Base-by-base conservation (phyloP, 2,888 invertebrate species). In the Lagria hirta region DNA sequence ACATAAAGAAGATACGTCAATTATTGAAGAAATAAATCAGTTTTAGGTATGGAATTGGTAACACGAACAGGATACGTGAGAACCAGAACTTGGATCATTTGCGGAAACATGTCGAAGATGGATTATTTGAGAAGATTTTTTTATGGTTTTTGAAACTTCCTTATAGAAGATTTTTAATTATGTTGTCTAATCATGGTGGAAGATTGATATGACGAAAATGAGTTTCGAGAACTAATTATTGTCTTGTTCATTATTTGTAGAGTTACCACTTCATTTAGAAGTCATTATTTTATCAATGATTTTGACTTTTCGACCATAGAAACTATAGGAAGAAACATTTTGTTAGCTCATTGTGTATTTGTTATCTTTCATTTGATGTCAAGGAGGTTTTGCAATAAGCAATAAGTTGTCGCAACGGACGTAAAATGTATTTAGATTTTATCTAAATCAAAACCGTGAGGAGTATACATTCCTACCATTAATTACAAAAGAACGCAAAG, bases 1-100 rank as follows among this genome's bases (percentile, higher is more conserved):
- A 62, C 62, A 61, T 62, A 62, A 62, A 64, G 60, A 58, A 62
- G 58, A 56, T 52, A 59, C 56, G 64, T 64, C 64, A 64, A 62
- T 64, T 62, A 64, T 57, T 51, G 55, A 52, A 53, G 55, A 57
- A 58, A 52, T 60, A 58, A 60, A 62, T 62, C 61, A 58, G 59
- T 58, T 61, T 60, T 58, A 55, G 54, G 60, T 61, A 58, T 43
- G 55, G 54, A 51, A 51, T 54, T 52, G 48, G 51, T 49, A 45
- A 42, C 50, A 55, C 3, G 14, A 10, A 21, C 4, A 26, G 34
- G 40, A 48, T 58, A 60, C 62, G 61, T 61, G 61, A 64, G 62
- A 61, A 59, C n/a, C n/a, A n/a, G n/a, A 51, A 43, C 42, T 34
- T 34, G 34, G 15, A 35, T n/a, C n/a, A n/a, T 22, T 47, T 29